These are phyloP conservation scores for Drosophila ogumai DNA, from an alignment of 1,140 invertebrate genomes.

Conservation along the genomic window DNA sequence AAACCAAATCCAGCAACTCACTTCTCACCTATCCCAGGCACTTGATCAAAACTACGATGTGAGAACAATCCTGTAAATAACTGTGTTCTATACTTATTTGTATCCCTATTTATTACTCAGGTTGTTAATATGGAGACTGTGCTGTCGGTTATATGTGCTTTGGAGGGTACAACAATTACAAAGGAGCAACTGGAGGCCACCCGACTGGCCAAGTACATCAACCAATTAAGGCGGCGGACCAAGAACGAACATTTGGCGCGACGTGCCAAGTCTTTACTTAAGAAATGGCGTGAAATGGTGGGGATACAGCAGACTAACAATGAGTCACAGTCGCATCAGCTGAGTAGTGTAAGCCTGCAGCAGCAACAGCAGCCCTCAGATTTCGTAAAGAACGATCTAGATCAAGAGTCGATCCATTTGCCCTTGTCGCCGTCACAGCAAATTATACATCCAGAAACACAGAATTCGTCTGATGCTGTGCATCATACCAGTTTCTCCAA, in stretches of 20 bases:
- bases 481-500: slow-evolving; percentile 59
- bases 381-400: slow-evolving; percentile 20
- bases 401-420: slow-evolving; percentile 10
- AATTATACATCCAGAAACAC: slow-evolving; percentile 22
- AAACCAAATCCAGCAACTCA: slow-evolving; percentile 86
- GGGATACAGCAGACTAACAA: slow-evolving; percentile 80
- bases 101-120: slow-evolving; percentile 85
- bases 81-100: background rate
- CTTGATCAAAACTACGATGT: slow-evolving; percentile 90
- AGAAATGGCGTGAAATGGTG: slow-evolving; percentile 93
- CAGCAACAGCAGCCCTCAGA: slow-evolving; percentile 2
- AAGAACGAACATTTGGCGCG: slow-evolving; percentile 91
- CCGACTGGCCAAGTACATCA: slow-evolving; percentile 96
- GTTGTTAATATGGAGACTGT: slow-evolving; percentile 97
- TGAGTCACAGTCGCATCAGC: slow-evolving; percentile 28
- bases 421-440: slow-evolving; percentile 55
- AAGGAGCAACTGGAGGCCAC: slow-evolving; percentile 97
- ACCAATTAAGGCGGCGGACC: slow-evolving; percentile 94
- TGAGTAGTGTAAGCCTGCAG: slow-evolving; percentile 4
- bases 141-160: slow-evolving; percentile 94
- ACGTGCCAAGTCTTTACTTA: slow-evolving; percentile 95
- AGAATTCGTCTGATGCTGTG: slow-evolving; percentile 32
- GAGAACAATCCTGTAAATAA: slow-evolving; percentile 80
- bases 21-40: slow-evolving; percentile 88
- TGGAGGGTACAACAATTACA: slow-evolving; percentile 97